Percentiles rank a stretch among this genome's conserved stretches.
These are phyloP conservation scores for Crenichthys baileyi DNA, from an alignment of 2,797 vertebrate species.

Conservation along the genomic window DNA sequence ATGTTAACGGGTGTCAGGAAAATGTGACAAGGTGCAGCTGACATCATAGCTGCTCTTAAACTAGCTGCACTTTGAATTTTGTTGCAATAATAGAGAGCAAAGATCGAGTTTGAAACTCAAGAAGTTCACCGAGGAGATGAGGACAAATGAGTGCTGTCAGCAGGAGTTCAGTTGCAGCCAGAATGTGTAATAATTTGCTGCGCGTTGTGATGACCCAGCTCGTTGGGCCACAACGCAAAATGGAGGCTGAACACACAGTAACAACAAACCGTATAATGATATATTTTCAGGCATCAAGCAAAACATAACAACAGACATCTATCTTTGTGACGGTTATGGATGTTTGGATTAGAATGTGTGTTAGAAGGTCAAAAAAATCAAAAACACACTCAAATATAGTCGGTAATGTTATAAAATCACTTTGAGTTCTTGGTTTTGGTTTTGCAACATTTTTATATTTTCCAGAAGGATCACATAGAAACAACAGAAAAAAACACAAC, in stretches of 20 bases:
- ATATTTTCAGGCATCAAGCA: conserved; percentile 16
- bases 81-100: conserved; percentile 15
- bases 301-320: conserved; percentile 13
- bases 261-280: conserved; percentile 14
- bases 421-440: not conserved
- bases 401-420: not conserved
- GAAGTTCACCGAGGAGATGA: conserved; percentile 19
- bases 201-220: conserved; percentile 8
- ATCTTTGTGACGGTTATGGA: not conserved
- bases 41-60: conserved; percentile 45
- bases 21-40: conserved; percentile 52
- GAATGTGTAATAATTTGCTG: conserved; percentile 10
- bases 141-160: not conserved
- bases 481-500: not conserved
- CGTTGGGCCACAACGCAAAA: conserved; percentile 18
- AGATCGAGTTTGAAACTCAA: not conserved
- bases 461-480: not conserved
- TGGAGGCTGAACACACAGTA: conserved; percentile 19
- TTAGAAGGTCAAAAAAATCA: conserved; percentile 10
- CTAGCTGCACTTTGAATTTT: conserved; percentile 16
- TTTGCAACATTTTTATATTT: not conserved
- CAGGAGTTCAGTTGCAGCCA: conserved; percentile 2
- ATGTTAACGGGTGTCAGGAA: conserved; percentile 54
- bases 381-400: not conserved
- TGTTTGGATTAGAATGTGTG: conserved; percentile 2